A percentile compares a stretch with the other conserved stretches of the same genome.
These are phyloP conservation scores for Clarias magur DNA, from an alignment of 2,113 vertebrate species.

Conservation along the genomic window DNA sequence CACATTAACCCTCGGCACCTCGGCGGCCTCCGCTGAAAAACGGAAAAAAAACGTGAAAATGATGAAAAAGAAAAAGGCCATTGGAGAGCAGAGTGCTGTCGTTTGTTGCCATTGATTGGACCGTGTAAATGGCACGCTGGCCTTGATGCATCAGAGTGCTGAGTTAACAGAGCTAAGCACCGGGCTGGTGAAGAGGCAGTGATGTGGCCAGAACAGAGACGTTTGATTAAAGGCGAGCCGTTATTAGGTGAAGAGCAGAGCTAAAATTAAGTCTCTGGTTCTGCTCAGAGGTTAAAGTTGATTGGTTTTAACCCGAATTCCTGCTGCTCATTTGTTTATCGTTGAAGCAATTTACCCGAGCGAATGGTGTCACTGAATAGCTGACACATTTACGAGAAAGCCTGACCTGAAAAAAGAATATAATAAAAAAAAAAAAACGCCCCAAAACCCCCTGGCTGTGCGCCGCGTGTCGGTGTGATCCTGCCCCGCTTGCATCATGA, in stretches of 20 bases:
- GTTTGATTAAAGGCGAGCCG: slow-evolving; percentile 27
- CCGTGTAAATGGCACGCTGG: slow-evolving; percentile 42
- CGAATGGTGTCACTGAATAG: slow-evolving; percentile 15
- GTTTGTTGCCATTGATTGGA: slow-evolving; percentile 44
- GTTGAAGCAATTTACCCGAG: background rate
- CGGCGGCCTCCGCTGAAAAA: slow-evolving; percentile 65
- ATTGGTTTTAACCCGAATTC: slow-evolving; percentile 15
- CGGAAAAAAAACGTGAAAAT: slow-evolving; percentile 56
- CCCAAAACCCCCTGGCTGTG: background rate
- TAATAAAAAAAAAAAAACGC: background rate
- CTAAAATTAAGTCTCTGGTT: background rate
- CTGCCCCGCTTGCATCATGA: slow-evolving; percentile 20
- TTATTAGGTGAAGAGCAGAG: slow-evolving; percentile 28
- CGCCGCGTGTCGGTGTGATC: background rate
- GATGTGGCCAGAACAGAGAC: background rate
- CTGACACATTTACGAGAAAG: background rate
- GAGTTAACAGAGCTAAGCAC: slow-evolving; percentile 38
- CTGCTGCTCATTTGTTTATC: background rate
- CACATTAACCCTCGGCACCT: slow-evolving; percentile 69
- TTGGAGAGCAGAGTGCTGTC: slow-evolving; percentile 46
- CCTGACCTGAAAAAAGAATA: slow-evolving; percentile 11
- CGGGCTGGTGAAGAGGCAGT: slow-evolving; percentile 2
- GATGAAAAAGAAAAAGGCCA: slow-evolving; percentile 61
- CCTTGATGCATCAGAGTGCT: slow-evolving; percentile 33
- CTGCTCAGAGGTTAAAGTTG: slow-evolving; percentile 24